These are phyloP conservation scores for Falco concolor DNA, from an alignment of 2,797 vertebrate species.

Conservation along the genomic window DNA sequence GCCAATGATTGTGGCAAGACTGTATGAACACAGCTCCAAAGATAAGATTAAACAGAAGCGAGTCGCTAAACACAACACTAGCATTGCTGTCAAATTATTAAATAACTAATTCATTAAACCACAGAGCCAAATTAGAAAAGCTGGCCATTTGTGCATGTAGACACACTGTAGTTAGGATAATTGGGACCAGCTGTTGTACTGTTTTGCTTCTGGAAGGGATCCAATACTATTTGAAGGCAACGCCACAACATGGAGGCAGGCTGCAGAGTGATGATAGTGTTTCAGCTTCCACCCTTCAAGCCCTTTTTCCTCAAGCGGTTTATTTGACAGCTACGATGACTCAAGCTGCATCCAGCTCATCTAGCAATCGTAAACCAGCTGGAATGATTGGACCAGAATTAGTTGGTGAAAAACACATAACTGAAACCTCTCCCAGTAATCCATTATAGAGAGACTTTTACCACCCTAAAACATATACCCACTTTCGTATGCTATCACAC, in stretches of 20 bases:
- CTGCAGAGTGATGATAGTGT: neutral
- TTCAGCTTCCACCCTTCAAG: slow-evolving; percentile 14
- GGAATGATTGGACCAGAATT: neutral
- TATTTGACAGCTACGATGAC: slow-evolving; percentile 51
- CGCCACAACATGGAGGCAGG: slow-evolving; percentile 53
- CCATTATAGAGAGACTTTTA: neutral
- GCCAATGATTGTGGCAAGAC: neutral
- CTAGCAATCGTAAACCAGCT: slow-evolving; percentile 48
- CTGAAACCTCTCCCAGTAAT: neutral
- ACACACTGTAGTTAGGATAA: slow-evolving; percentile 75
- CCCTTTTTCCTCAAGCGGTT: slow-evolving; percentile 26
- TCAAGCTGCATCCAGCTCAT: slow-evolving; percentile 40
- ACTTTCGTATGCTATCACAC: neutral
- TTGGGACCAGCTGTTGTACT: slow-evolving; percentile 85
- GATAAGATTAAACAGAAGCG: slow-evolving; percentile 57
- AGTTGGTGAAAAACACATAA: neutral
- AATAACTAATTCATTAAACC: slow-evolving; percentile 76
- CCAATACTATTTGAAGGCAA: slow-evolving; percentile 73
- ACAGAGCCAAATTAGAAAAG: slow-evolving; percentile 68
- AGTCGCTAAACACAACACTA: slow-evolving; percentile 63
- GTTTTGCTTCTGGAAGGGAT: slow-evolving; percentile 70
- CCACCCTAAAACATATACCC: neutral
- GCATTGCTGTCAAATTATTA: slow-evolving; percentile 75
- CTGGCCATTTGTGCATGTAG: slow-evolving; percentile 65
- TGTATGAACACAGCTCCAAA: slow-evolving; percentile 27